Evolutionary conservation across 2,888 invertebrate genomes (phyloP).

Genomic region (Vannuccia rotundouncinata): DNA sequence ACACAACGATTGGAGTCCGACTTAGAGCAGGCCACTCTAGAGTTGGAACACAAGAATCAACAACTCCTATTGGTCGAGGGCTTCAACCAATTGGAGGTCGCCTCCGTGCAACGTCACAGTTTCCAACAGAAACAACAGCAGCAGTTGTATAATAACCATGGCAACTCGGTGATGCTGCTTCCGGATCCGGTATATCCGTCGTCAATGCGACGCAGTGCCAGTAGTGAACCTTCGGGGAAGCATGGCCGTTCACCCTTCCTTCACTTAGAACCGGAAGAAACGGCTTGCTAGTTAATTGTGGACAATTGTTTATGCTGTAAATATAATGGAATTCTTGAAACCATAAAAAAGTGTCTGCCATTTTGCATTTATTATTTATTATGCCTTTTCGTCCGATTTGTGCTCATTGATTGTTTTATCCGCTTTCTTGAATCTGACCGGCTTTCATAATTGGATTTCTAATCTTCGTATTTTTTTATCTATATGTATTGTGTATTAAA

Average conservation of each 20-base stretch:
- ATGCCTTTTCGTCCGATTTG: neutral
- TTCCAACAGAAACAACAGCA: neutral
- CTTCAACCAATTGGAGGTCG: constrained; percentile 1
- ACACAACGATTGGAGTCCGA: neutral
- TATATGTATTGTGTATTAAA: too few relatives aligned
- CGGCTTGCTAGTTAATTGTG: constrained; percentile 9
- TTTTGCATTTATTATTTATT: neutral
- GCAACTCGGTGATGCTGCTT: neutral
- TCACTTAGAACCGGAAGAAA: neutral
- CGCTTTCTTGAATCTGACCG: too few relatives aligned
- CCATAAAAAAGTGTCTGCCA: neutral
- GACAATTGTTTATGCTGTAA: neutral
- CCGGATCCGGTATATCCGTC: neutral
- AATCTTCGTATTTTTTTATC: too few relatives aligned
- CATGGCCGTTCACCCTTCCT: neutral
- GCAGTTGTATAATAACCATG: neutral
- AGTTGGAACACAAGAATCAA: neutral
- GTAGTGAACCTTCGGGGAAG: neutral
- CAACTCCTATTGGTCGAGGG: constrained; percentile 10
- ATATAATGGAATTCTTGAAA: neutral
- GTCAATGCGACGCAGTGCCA: neutral
- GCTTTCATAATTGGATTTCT: too few relatives aligned
- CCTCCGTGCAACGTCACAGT: neutral
- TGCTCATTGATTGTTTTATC: too few relatives aligned
- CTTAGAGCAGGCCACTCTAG: constrained; percentile 1